Evolutionary conservation across 2,797 vertebrate species (phyloP).

Genomic region (Salmo trutta): DNA sequence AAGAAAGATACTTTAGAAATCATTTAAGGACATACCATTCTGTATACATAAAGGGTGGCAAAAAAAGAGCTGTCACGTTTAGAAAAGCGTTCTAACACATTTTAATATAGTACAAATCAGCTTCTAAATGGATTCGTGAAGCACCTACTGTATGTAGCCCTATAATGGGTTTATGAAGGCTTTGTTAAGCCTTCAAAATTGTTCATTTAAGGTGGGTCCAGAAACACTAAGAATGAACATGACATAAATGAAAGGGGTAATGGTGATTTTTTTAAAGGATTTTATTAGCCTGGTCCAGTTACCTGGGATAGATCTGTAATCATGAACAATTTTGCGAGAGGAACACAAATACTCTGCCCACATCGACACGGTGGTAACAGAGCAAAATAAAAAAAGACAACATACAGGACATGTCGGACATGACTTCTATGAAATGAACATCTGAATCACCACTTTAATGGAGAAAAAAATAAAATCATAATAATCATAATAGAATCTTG

Average conservation of each 20-base stretch:
- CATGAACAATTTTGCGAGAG: conserved; percentile 44
- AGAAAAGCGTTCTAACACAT: too few relatives aligned
- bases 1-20: too few relatives aligned
- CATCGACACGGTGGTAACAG: conserved; percentile 65
- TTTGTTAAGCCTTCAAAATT: background rate
- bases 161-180: background rate
- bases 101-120: too few relatives aligned
- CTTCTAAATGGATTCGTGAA: too few relatives aligned
- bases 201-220: background rate
- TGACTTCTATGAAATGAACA: conserved; percentile 63
- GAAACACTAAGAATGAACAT: conserved; percentile 1
- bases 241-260: conserved; percentile 19
- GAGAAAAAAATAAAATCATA: conserved; percentile 28
- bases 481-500: conserved; percentile 54
- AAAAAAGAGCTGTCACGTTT: background rate
- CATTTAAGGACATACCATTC: too few relatives aligned
- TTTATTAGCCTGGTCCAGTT: conserved; percentile 78
- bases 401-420: conserved; percentile 57
- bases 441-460: conserved; percentile 64
- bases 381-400: conserved; percentile 54
- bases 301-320: conserved; percentile 51
- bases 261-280: conserved; percentile 73
- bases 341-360: conserved; percentile 66
- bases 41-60: background rate
- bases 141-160: too few relatives aligned